Conservation (phyloP, 1,140 invertebrate species). For the Pygmarrhopalites habei region DNA sequence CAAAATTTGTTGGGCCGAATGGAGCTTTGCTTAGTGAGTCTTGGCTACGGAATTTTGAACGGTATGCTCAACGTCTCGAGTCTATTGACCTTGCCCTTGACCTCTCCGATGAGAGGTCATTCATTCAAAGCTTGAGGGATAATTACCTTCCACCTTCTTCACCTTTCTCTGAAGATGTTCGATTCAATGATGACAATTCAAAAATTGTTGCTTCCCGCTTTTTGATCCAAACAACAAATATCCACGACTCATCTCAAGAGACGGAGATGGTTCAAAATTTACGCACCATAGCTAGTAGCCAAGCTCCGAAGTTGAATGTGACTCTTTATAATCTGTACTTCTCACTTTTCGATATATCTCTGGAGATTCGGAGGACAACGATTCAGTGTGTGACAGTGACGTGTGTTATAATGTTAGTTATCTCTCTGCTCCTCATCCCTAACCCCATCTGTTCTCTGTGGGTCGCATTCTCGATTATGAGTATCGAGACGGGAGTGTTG, state of each 20-base stretch:
- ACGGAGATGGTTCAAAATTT: constrained; percentile 81
- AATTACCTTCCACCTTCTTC: constrained; percentile 67
- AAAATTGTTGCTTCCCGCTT: constrained; percentile 75
- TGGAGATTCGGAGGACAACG: constrained; percentile 82
- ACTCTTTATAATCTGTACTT: constrained; percentile 92
- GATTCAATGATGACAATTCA: constrained; percentile 65
- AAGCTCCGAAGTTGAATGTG: constrained; percentile 41
- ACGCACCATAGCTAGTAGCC: constrained; percentile 69
- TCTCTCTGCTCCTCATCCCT: constrained; percentile 91
- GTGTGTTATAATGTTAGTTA: constrained; percentile 87
- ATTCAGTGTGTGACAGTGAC: constrained; percentile 88
- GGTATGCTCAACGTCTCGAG: constrained; percentile 64
- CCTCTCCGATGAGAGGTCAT: constrained; percentile 61
- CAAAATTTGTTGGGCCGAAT: constrained; percentile 63
- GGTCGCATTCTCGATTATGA: constrained; percentile 91
- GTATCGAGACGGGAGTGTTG: constrained; percentile 88
- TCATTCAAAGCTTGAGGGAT: constrained; percentile 66
- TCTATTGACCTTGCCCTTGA: constrained; percentile 62
- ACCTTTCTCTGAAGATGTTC: constrained; percentile 73
- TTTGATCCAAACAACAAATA: constrained; percentile 79
- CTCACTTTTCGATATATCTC: constrained; percentile 91
- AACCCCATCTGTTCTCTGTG: constrained; percentile 86
- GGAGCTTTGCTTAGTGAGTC: constrained; percentile 76
- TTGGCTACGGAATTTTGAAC: constrained; percentile 77
- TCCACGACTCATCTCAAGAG: constrained; percentile 80